Conservation (phyloP, 2,113 vertebrate genomes). For the Rallus limicola region DNA sequence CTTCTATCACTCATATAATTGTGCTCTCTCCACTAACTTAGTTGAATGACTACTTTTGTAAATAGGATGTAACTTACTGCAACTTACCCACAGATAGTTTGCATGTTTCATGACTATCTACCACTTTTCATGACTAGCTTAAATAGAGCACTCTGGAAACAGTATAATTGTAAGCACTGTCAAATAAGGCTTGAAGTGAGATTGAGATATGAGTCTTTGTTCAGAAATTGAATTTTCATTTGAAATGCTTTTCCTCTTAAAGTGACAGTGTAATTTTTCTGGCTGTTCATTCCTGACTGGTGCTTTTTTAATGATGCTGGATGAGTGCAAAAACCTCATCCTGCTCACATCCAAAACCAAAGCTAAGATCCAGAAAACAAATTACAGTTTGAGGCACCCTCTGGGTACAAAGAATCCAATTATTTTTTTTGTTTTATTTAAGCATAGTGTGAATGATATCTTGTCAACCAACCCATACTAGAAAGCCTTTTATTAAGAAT, state of each 20-base stretch:
- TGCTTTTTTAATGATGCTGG: neutral
- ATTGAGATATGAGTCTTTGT: accelerated
- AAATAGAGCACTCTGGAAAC: neutral
- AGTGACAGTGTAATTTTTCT: neutral
- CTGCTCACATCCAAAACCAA: neutral
- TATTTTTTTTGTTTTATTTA: neutral
- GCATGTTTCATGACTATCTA: neutral
- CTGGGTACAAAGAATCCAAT: neutral
- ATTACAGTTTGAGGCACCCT: neutral
- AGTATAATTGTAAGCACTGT: neutral
- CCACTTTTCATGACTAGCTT: neutral
- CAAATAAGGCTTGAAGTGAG: neutral
- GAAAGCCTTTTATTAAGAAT: neutral
- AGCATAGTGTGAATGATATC: neutral
- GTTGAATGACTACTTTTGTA: neutral
- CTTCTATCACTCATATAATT: neutral
- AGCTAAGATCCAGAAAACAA: neutral
- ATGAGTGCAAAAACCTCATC: neutral
- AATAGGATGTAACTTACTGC: neutral
- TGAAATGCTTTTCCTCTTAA: neutral
- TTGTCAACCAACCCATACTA: neutral
- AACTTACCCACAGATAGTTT: neutral
- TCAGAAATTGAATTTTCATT: neutral
- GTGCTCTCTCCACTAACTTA: neutral
- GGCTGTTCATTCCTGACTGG: neutral